These are phyloP conservation scores for Aethina tumida DNA, from an alignment of 1,140 invertebrate species.

Conservation along the genomic window DNA sequence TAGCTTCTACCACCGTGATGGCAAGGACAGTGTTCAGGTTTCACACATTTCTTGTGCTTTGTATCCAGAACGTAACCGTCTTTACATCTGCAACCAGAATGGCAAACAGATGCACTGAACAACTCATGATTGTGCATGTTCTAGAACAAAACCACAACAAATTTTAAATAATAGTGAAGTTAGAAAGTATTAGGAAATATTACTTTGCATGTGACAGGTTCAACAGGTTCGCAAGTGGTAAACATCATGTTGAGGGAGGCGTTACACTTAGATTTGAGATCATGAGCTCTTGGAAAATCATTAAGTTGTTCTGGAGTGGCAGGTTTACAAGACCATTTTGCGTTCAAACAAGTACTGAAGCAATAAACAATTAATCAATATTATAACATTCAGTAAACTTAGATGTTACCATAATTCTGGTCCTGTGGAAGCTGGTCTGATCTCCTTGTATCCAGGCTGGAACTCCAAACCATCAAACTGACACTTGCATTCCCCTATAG, in stretches of 20 bases:
- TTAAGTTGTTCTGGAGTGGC: conserved; percentile 52
- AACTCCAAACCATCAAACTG: conserved; percentile 60
- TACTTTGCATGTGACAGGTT: conserved; percentile 70
- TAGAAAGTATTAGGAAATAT: too few species aligned
- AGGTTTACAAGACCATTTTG: conserved; percentile 59
- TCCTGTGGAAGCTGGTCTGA: conserved; percentile 52
- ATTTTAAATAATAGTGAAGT: too few species aligned
- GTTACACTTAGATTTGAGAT: conserved; percentile 50
- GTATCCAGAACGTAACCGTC: conserved; percentile 63
- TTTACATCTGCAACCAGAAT: conserved; percentile 68
- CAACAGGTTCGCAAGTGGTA: conserved; percentile 62
- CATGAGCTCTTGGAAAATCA: conserved; percentile 48
- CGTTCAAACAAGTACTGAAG: conserved; percentile 61
- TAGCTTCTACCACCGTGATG: conserved; percentile 80
- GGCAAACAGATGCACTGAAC: conserved; percentile 47
- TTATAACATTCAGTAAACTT: conserved; percentile 22
- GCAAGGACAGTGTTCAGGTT: conserved; percentile 66
- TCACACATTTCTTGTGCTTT: conserved; percentile 55
- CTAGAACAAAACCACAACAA: conserved; percentile 36
- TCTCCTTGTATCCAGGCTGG: conserved; percentile 61
- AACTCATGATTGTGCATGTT: conserved; percentile 58
- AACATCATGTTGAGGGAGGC: conserved; percentile 54
- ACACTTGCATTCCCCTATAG: conserved; percentile 67
- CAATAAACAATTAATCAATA: conserved; percentile 11
- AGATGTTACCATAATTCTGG: conserved; percentile 67